Evolutionary conservation across 35 echinoderm and acorn worm genomes (phyloP).

Genomic region (Stichopus chloronotus): DNA sequence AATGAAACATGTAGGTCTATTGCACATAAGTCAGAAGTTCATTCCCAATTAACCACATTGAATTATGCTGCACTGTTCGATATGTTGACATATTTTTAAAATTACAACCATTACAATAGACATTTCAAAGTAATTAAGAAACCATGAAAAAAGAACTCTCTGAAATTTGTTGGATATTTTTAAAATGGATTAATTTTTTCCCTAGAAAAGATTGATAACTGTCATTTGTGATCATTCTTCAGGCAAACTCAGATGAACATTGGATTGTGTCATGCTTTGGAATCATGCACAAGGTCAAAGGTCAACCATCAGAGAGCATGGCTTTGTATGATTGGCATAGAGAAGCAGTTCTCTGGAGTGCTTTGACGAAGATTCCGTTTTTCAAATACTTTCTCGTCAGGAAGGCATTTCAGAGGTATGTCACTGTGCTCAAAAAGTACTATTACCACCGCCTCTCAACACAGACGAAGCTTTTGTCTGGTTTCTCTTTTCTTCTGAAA

Average conservation of each 20-base stretch:
- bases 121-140: no score
- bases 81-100: no score
- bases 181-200: no score
- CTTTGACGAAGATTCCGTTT: conserved; percentile 92
- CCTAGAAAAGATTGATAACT: no score
- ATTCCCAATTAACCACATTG: no score
- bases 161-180: no score
- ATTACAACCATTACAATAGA: no score
- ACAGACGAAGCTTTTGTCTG: background rate
- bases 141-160: no score
- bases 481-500: background rate
- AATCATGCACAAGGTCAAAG: conserved; percentile 94
- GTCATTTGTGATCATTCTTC: background rate
- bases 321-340: conserved; percentile 95
- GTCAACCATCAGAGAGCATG: conserved; percentile 86
- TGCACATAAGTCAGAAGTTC: no score
- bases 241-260: conserved; percentile 93
- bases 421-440: background rate
- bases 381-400: conserved; percentile 90
- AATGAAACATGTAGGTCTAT: no score
- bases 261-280: conserved; percentile 99
- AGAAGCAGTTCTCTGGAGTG: conserved; percentile 84
- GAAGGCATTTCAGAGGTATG: conserved; percentile 87
- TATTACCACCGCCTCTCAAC: background rate
- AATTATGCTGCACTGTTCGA: no score